phyloP scores from a whole-genome alignment of 2,888 invertebrate species.

The Pocota personata region DNA sequence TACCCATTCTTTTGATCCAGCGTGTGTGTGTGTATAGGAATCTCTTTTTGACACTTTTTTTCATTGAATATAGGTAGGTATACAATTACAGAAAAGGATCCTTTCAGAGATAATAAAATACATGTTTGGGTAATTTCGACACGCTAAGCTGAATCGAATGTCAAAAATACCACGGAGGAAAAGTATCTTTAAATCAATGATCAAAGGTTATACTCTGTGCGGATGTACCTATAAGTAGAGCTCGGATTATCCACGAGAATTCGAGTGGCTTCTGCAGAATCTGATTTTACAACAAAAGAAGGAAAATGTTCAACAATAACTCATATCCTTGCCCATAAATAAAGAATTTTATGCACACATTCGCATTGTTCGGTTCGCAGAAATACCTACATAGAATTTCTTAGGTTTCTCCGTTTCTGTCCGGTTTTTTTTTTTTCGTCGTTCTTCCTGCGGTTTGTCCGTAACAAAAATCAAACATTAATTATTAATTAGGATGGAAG shows the following conservation, averaged over 20 bases:
- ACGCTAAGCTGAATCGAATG: slow-evolving; percentile 70
- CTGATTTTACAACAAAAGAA: neutral
- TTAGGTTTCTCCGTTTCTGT: slow-evolving; percentile 7
- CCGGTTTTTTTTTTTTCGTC: neutral
- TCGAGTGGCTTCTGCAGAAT: slow-evolving; percentile 58
- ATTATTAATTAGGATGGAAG: slow-evolving; percentile 67
- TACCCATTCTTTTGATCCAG: slow-evolving; percentile 52
- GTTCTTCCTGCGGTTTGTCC: slow-evolving; percentile 43
- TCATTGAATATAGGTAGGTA: slow-evolving; percentile 31
- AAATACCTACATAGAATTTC: slow-evolving; percentile 13
- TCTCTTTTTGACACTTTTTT: slow-evolving; percentile 58
- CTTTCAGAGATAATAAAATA: slow-evolving; percentile 62
- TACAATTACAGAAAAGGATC: slow-evolving; percentile 57
- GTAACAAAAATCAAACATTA: slow-evolving; percentile 67
- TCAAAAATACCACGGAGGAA: slow-evolving; percentile 28
- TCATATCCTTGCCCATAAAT: slow-evolving; percentile 61
- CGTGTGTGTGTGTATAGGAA: slow-evolving; percentile 23
- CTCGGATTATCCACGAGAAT: slow-evolving; percentile 60
- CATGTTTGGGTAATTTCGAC: slow-evolving; percentile 72
- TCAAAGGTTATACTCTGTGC: slow-evolving; percentile 47
- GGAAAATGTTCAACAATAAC: slow-evolving; percentile 49
- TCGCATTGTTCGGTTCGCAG: slow-evolving; percentile 64
- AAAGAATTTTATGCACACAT: slow-evolving; percentile 59
- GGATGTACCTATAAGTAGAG: slow-evolving; percentile 34
- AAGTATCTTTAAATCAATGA: slow-evolving; percentile 43